Evolutionary conservation across 2,888 invertebrate species (phyloP).

Genomic region (Idaea aversata): DNA sequence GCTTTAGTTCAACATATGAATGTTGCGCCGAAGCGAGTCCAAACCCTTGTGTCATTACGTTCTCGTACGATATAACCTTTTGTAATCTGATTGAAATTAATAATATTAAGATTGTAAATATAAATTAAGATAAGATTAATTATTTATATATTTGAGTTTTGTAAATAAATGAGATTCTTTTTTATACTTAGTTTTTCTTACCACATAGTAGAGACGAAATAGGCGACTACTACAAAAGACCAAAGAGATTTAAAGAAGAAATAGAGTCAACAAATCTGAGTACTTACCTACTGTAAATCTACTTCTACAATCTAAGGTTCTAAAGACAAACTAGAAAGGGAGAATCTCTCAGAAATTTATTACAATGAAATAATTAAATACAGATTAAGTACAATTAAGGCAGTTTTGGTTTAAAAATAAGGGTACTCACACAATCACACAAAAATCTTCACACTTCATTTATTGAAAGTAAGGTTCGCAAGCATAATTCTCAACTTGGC

Average conservation of each 20-base stretch:
- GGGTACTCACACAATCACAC: slow-evolving; percentile 35
- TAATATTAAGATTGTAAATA: slow-evolving; percentile 74
- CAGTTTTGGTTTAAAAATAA: slow-evolving; percentile 3
- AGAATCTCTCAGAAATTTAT: not conserved
- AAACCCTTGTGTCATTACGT: slow-evolving; percentile 25
- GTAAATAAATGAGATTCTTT: slow-evolving; percentile 68
- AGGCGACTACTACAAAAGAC: not conserved
- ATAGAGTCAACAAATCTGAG: not conserved
- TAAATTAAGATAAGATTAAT: slow-evolving; percentile 63
- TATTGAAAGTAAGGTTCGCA: slow-evolving; percentile 49
- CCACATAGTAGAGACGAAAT: not conserved
- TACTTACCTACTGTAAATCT: no score
- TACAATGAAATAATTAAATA: not conserved
- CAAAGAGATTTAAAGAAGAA: not conserved
- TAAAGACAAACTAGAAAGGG: not conserved
- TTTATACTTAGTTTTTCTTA: not conserved
- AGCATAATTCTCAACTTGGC: slow-evolving; percentile 76
- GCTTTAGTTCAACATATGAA: not conserved
- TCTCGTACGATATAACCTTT: slow-evolving; percentile 15
- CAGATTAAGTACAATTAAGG: not conserved
- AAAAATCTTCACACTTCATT: not conserved
- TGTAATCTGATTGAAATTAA: slow-evolving; percentile 18
- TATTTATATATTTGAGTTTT: slow-evolving; percentile 71
- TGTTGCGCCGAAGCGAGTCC: not conserved
- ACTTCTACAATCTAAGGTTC: not conserved